A percentile compares a stretch with the other conserved stretches of the same genome.
These are phyloP conservation scores for Hemicentrotus pulcherrimus DNA, from an alignment of 35 echinoderm and acorn worm species.

Conservation along the genomic window DNA sequence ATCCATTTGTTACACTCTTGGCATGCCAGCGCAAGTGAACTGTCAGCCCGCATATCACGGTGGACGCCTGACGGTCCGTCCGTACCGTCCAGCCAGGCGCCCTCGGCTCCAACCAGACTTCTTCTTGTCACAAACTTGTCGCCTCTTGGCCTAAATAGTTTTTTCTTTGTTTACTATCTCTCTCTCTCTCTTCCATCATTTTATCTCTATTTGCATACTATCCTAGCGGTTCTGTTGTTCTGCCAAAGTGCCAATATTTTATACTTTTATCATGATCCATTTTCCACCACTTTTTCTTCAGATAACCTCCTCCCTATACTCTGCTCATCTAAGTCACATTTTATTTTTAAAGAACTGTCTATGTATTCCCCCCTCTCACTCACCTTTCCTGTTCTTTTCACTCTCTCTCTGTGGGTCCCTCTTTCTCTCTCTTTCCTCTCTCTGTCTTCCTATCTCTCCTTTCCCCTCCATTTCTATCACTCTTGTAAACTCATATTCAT, in stretches of 20 bases:
- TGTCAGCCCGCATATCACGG: background rate
- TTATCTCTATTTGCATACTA: background rate
- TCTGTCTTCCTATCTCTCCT: too few species aligned
- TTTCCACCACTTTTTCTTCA: background rate
- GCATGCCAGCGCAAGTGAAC: constrained; percentile 29
- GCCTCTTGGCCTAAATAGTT: background rate
- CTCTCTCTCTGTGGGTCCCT: too few species aligned
- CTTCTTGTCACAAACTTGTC: background rate
- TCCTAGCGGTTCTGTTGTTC: background rate
- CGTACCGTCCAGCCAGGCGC: background rate
- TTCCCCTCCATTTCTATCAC: too few species aligned
- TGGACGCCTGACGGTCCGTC: background rate
- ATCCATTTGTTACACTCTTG: constrained; percentile 28
- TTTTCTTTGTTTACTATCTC: background rate
- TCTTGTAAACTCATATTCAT: background rate
- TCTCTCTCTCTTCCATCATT: background rate
- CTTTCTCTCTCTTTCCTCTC: too few species aligned
- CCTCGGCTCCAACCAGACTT: background rate
- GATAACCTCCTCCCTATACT: background rate
- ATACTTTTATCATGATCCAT: background rate
- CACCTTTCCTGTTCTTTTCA: too few species aligned
- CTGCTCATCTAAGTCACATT: too few species aligned
- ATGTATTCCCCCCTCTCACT: too few species aligned
- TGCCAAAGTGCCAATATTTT: background rate
- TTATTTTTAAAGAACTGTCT: too few species aligned